These are phyloP conservation scores for Tachysurus vachellii DNA, from an alignment of 2,113 vertebrate species.

Conservation along the genomic window DNA sequence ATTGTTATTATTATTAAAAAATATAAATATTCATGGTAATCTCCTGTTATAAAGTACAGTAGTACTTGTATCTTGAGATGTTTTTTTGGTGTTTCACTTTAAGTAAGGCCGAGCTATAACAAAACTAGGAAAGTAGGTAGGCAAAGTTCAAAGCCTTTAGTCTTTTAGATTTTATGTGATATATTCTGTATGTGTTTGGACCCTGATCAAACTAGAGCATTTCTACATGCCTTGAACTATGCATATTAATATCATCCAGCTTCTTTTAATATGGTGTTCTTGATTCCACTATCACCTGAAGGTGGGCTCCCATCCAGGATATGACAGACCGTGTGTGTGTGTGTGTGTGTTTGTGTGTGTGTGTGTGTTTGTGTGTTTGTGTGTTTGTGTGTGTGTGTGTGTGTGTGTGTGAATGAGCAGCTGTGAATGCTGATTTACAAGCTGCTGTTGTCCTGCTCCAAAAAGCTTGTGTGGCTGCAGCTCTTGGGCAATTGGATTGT, in stretches of 20 bases:
- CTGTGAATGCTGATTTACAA: slow-evolving; percentile 54
- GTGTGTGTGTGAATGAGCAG: slow-evolving; percentile 12
- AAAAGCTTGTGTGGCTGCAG: slow-evolving; percentile 45
- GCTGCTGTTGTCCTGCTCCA: slow-evolving; percentile 49
- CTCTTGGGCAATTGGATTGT: slow-evolving; percentile 63
- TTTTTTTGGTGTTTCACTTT: neutral
- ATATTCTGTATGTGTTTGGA: neutral
- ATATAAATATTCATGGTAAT: neutral
- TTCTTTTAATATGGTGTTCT: slow-evolving; percentile 26
- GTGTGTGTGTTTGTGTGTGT: slow-evolving; percentile 16
- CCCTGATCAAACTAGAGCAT: neutral
- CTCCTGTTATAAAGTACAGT: neutral
- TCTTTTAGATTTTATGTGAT: neutral
- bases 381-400: slow-evolving; percentile 35
- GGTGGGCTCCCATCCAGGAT: slow-evolving; percentile 10
- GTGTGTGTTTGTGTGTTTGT: neutral
- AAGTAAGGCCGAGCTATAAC: neutral
- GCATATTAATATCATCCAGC: slow-evolving; percentile 36
- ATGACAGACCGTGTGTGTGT: slow-evolving; percentile 28
- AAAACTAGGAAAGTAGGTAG: neutral
- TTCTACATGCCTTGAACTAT: slow-evolving; percentile 16
- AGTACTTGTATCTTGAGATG: neutral
- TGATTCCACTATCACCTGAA: slow-evolving; percentile 20
- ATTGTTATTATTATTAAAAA: neutral
- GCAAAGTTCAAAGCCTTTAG: neutral